These are phyloP conservation scores for Xenopus laevis DNA, from an alignment of 2,113 vertebrate genomes.

Conservation along the genomic window DNA sequence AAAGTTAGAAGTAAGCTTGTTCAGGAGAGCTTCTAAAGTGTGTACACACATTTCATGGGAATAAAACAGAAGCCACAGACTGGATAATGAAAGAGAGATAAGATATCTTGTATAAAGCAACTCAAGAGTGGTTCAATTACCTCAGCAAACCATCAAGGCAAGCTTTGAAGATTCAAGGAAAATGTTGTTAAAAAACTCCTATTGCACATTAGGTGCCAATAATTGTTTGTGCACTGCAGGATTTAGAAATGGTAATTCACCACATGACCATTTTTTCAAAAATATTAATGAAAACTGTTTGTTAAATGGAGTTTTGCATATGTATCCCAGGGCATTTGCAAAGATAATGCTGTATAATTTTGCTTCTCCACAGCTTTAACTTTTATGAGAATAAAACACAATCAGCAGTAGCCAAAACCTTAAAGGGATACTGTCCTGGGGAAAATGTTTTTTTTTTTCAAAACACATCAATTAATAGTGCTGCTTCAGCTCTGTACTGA, in stretches of 20 bases:
- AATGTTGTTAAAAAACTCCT: slow-evolving; percentile 68
- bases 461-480: too few species aligned
- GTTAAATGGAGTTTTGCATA: slow-evolving; percentile 6
- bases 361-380: not conserved
- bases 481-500: too few species aligned
- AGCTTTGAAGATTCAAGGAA: slow-evolving; percentile 76
- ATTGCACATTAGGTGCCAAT: slow-evolving; percentile 67
- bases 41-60: slow-evolving; percentile 82
- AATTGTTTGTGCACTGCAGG: slow-evolving; percentile 64
- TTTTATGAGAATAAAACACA: too few species aligned
- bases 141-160: slow-evolving; percentile 73
- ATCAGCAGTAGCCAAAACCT: too few species aligned
- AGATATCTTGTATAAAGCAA: slow-evolving; percentile 76
- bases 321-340: not conserved
- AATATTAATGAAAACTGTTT: slow-evolving; percentile 18
- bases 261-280: slow-evolving; percentile 42
- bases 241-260: slow-evolving; percentile 55
- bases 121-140: slow-evolving; percentile 78
- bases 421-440: too few species aligned
- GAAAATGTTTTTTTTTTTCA: too few species aligned
- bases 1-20: slow-evolving; percentile 80
- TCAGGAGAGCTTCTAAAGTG: slow-evolving; percentile 80
- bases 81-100: slow-evolving; percentile 80
- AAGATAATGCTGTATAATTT: not conserved
- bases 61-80: slow-evolving; percentile 73